These are phyloP conservation scores for Heteromyza rotundicornis DNA, from an alignment of 2,888 invertebrate species.

Conservation along the genomic window DNA sequence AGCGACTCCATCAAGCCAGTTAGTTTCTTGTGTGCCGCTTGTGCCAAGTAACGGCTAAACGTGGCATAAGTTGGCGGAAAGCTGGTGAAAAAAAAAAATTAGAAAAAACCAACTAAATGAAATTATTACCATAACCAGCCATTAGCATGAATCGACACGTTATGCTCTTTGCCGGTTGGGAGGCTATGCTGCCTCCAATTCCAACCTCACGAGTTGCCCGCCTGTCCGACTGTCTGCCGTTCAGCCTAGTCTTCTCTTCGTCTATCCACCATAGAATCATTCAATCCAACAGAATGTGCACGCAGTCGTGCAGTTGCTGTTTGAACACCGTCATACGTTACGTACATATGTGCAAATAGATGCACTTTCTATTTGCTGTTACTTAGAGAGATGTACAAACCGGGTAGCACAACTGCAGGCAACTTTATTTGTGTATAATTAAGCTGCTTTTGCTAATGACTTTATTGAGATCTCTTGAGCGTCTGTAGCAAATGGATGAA, in stretches of 20 bases:
- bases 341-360: slow-evolving; percentile 20
- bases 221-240: not conserved
- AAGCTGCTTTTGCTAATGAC: slow-evolving; percentile 24
- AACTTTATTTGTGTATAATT: slow-evolving; percentile 21
- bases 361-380: slow-evolving; percentile 23
- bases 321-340: not conserved
- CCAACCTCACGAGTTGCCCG: not conserved
- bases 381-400: not conserved
- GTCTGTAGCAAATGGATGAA: not conserved
- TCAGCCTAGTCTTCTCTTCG: not conserved
- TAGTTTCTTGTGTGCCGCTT: not conserved
- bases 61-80: not conserved
- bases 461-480: not conserved
- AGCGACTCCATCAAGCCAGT: not conserved
- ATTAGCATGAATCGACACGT: slow-evolving; percentile 23
- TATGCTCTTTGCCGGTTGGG: slow-evolving; percentile 15
- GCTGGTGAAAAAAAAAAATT: not conserved
- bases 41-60: slow-evolving; percentile 10
- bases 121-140: slow-evolving; percentile 20
- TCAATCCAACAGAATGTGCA: slow-evolving; percentile 7
- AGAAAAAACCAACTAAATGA: not conserved
- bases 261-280: not conserved
- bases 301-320: not conserved
- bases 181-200: slow-evolving; percentile 10
- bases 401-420: slow-evolving; percentile 1